These are phyloP conservation scores for Noturus placidus DNA, from an alignment of 2,113 vertebrate genomes.

Conservation along the genomic window DNA sequence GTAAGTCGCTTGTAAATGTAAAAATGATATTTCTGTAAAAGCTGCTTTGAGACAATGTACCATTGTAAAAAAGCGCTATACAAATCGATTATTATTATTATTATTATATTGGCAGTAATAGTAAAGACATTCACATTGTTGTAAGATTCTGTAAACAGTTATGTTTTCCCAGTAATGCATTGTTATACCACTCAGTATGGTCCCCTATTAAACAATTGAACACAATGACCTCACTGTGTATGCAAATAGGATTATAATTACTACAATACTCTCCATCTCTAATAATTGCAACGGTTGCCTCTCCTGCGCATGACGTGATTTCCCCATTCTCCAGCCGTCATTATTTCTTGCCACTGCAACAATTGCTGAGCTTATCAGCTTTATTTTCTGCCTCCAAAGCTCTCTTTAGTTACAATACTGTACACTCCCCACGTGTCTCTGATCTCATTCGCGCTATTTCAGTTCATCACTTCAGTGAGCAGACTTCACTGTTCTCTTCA, in stretches of 20 bases:
- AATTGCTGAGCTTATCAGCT: slow-evolving; percentile 58
- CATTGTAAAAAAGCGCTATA: too few species aligned
- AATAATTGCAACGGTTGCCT: not conserved
- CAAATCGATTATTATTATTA: too few species aligned
- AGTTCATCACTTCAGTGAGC: slow-evolving; percentile 59
- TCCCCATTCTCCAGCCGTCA: slow-evolving; percentile 51
- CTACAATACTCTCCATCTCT: not conserved
- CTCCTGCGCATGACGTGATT: not conserved
- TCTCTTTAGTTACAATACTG: slow-evolving; percentile 51
- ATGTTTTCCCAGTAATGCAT: too few species aligned
- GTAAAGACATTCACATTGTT: too few species aligned
- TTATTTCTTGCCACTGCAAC: slow-evolving; percentile 44
- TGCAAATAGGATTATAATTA: not conserved
- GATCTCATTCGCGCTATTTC: slow-evolving; percentile 68
- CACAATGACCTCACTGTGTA: not conserved
- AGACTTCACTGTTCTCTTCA: slow-evolving; percentile 45
- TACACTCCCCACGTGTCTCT: slow-evolving; percentile 36
- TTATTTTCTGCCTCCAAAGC: slow-evolving; percentile 60
- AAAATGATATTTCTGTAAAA: too few species aligned
- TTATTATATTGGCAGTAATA: too few species aligned
- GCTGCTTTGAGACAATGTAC: too few species aligned
- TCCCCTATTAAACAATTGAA: not conserved
- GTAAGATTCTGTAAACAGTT: too few species aligned
- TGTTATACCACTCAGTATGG: not conserved
- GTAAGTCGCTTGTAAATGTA: too few species aligned